Evolutionary conservation across 2,113 vertebrate species (phyloP).

Genomic region (Psammodynastes pulverulentus): DNA sequence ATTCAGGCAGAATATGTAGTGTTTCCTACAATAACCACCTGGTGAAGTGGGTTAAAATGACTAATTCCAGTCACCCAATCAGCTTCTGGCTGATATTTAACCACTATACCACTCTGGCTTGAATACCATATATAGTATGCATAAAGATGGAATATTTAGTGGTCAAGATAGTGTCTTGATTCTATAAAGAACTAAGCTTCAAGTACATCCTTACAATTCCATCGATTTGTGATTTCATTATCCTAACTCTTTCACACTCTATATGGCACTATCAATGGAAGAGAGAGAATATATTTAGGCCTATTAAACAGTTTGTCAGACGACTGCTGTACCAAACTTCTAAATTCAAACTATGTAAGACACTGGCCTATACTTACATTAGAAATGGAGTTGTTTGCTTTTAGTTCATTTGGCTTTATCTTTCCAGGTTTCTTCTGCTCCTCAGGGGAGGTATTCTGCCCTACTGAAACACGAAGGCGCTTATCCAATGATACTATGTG

Average conservation of each 20-base stretch:
- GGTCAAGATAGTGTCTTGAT: background rate
- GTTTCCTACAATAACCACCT: background rate
- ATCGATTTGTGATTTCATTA: background rate
- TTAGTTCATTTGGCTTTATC: conserved; percentile 42
- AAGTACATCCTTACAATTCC: background rate
- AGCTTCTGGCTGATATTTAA: background rate
- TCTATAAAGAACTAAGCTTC: background rate
- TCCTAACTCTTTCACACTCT: background rate
- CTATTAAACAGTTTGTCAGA: background rate
- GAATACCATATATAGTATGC: background rate
- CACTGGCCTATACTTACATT: conserved; percentile 74
- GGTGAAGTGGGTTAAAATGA: background rate
- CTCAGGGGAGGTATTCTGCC: conserved; percentile 78
- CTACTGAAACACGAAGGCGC: conserved; percentile 83
- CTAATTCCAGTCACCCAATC: background rate
- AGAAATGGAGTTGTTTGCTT: conserved; percentile 78
- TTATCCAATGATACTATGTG: conserved; percentile 90
- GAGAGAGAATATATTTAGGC: background rate
- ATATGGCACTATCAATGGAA: background rate
- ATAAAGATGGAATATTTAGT: background rate
- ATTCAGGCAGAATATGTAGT: background rate
- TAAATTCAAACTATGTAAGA: rapidly evolving
- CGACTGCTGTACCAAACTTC: background rate
- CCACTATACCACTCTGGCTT: background rate
- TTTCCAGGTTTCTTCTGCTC: conserved; percentile 38